phyloP scores from a whole-genome alignment of 2,888 invertebrate species.

The Netelia virgata region DNA sequence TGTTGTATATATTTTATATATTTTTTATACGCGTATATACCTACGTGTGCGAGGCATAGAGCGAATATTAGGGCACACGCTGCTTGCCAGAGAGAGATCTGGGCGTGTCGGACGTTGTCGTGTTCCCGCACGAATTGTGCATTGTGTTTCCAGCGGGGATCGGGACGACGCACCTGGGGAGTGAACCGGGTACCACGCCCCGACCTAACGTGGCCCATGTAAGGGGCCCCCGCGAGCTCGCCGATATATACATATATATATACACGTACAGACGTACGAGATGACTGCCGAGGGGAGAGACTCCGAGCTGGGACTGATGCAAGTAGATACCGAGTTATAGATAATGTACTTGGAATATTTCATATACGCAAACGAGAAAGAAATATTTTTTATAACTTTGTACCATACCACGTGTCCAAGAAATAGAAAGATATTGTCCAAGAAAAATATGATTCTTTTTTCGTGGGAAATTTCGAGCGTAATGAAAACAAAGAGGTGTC shows the following conservation, averaged over 20 bases:
- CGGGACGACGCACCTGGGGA: slow-evolving; percentile 81
- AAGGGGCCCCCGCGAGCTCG: slow-evolving; percentile 73
- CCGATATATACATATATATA: slow-evolving; percentile 10
- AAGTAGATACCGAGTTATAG: neutral
- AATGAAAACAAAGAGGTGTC: neutral
- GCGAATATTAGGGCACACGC: slow-evolving; percentile 83
- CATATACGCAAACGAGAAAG: neutral
- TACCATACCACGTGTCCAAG: too few species aligned
- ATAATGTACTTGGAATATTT: neutral
- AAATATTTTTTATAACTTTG: neutral
- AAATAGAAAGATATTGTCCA: neutral
- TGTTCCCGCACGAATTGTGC: slow-evolving; percentile 77
- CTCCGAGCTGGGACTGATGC: slow-evolving; percentile 39
- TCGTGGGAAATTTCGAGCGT: neutral
- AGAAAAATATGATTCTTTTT: neutral
- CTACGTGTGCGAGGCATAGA: slow-evolving; percentile 63
- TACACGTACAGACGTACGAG: slow-evolving; percentile 3
- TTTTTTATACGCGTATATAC: neutral
- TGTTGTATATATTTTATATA: slow-evolving; percentile 1
- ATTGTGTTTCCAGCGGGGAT: slow-evolving; percentile 69
- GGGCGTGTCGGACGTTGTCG: slow-evolving; percentile 82
- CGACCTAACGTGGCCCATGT: slow-evolving; percentile 75
- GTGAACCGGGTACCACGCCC: slow-evolving; percentile 81
- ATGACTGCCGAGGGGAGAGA: slow-evolving; percentile 12
- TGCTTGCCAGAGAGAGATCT: slow-evolving; percentile 74